phyloP scores from a whole-genome alignment of 2,797 vertebrate genomes.

The Gallinago stenura region DNA sequence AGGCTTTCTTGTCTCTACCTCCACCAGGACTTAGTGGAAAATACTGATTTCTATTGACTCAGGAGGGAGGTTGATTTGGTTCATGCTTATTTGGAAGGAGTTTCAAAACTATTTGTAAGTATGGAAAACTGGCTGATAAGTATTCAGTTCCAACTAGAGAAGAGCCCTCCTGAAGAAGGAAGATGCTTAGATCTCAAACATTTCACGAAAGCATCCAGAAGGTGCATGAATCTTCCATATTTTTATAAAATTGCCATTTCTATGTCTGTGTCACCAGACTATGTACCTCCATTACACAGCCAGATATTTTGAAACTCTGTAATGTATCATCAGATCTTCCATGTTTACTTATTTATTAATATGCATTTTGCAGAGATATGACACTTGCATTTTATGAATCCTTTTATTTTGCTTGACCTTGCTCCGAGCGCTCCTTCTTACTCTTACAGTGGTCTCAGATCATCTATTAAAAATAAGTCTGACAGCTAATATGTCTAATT shows the following conservation, averaged over 20 bases:
- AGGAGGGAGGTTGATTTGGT: not conserved
- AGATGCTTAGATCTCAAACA: not conserved
- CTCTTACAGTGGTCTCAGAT: not conserved
- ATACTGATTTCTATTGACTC: not conserved
- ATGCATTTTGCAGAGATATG: not conserved
- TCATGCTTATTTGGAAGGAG: not conserved
- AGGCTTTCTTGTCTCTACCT: not conserved
- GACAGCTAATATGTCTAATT: not conserved
- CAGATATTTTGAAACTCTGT: not conserved
- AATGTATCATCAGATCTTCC: not conserved
- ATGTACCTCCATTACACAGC: accelerated
- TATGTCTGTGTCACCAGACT: not conserved
- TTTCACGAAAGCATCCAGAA: not conserved
- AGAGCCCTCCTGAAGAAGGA: not conserved
- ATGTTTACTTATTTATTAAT: not conserved
- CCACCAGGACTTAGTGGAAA: not conserved
- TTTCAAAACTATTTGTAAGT: not conserved
- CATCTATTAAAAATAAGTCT: not conserved
- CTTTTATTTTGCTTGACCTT: not conserved
- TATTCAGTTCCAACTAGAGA: not conserved
- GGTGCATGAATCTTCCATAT: not conserved
- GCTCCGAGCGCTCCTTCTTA: not conserved
- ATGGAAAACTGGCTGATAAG: not conserved
- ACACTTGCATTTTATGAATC: not conserved
- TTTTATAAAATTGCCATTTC: not conserved